These are phyloP conservation scores for Ephestia elutella DNA, from an alignment of 1,140 invertebrate species.

Conservation along the genomic window DNA sequence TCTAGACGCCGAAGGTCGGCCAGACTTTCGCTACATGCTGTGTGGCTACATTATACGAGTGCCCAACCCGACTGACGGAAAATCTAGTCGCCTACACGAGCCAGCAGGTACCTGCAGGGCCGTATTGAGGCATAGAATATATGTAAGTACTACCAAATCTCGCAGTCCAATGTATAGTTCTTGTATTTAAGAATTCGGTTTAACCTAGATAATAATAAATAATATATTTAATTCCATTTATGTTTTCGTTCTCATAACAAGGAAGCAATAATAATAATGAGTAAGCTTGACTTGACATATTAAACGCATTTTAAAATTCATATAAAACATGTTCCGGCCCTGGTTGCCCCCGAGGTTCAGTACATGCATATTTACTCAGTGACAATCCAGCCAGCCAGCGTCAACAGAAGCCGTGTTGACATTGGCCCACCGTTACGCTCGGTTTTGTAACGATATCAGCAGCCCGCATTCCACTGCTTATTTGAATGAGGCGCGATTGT, in stretches of 20 bases:
- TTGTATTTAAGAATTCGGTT: too few relatives aligned
- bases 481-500: slow-evolving; percentile 53
- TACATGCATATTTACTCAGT: slow-evolving; percentile 47
- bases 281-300: too few relatives aligned
- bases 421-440: slow-evolving; percentile 60
- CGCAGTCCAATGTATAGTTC: too few relatives aligned
- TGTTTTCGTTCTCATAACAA: too few relatives aligned
- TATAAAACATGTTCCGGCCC: neutral
- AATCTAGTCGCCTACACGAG: slow-evolving; percentile 62
- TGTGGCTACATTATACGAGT: slow-evolving; percentile 38
- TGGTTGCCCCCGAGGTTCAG: slow-evolving; percentile 11
- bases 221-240: too few relatives aligned
- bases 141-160: too few relatives aligned
- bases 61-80: slow-evolving; percentile 49
- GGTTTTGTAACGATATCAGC: slow-evolving; percentile 64
- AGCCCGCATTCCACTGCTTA: slow-evolving; percentile 53
- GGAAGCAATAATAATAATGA: too few relatives aligned
- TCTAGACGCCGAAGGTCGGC: slow-evolving; percentile 66
- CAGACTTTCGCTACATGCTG: slow-evolving; percentile 60
- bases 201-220: too few relatives aligned
- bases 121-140: too few relatives aligned
- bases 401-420: slow-evolving; percentile 58
- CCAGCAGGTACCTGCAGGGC: slow-evolving; percentile 7
- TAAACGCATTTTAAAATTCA: neutral
- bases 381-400: slow-evolving; percentile 50